Evolutionary conservation across 2,113 vertebrate genomes (phyloP).

Genomic region (Pituophis catenifer): DNA sequence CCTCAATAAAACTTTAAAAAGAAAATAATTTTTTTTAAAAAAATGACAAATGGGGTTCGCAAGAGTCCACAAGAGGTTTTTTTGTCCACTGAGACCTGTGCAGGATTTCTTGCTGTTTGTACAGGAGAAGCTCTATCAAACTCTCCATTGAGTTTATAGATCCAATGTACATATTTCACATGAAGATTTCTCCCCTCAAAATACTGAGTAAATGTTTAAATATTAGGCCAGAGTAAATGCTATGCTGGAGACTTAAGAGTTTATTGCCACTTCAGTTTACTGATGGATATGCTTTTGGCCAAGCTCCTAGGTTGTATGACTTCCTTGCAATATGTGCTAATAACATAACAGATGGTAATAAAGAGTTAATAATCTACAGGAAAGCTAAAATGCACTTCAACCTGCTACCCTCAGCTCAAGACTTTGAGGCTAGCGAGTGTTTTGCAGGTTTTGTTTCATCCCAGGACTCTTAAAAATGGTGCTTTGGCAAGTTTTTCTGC

Average conservation of each 20-base stretch:
- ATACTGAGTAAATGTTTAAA: background rate
- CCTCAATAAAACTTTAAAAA: background rate
- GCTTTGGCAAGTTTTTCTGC: conserved; percentile 52
- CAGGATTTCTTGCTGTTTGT: background rate
- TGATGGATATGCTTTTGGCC: background rate
- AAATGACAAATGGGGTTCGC: background rate
- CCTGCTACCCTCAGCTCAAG: conserved; percentile 33
- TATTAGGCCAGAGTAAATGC: background rate
- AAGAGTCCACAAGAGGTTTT: background rate
- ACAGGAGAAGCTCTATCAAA: background rate
- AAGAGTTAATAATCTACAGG: conserved; percentile 14
- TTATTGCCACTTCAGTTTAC: background rate
- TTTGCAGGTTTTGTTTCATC: conserved; percentile 17
- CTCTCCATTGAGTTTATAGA: background rate
- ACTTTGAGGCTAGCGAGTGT: conserved; percentile 18
- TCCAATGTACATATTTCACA: background rate
- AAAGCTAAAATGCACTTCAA: conserved; percentile 33
- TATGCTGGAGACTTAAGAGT: background rate
- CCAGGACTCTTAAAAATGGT: conserved; percentile 42
- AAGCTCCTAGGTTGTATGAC: background rate
- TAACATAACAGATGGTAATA: background rate
- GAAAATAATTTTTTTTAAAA: background rate
- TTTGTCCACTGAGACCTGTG: too few relatives aligned
- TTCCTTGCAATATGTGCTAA: background rate
- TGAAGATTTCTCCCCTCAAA: background rate